Conservation (phyloP, 1,140 invertebrate species). For the Penaeus chinensis region DNA sequence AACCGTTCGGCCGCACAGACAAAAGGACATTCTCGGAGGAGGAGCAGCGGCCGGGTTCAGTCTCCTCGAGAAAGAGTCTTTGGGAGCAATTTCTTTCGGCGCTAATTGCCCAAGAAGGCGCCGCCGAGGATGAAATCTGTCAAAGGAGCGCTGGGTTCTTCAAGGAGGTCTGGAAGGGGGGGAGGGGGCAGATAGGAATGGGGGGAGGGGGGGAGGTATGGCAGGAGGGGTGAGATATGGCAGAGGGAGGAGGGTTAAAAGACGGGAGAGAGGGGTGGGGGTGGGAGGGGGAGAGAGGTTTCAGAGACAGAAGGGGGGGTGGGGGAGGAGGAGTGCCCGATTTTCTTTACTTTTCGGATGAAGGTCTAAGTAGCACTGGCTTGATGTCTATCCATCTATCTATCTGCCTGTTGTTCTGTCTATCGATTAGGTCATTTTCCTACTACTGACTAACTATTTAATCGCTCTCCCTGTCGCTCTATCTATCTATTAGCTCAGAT, state of each 20-base stretch:
- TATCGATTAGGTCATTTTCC: no score
- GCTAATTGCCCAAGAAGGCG: no score
- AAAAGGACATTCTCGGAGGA: no score
- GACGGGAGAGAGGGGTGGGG: background rate
- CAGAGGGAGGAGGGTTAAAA: background rate
- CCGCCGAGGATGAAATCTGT: no score
- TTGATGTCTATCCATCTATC: background rate
- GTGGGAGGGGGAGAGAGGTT: no score
- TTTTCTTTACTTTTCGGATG: conserved; percentile 5
- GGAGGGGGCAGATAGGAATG: background rate
- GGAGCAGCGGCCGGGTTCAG: no score
- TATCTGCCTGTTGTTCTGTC: background rate
- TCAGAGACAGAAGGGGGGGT: background rate
- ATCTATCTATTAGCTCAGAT: background rate
- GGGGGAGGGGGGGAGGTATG: no score
- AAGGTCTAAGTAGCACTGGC: background rate
- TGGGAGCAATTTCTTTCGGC: no score
- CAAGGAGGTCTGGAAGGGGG: background rate
- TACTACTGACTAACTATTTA: background rate
- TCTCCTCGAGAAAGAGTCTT: no score
- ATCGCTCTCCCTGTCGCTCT: background rate
- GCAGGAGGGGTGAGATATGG: background rate
- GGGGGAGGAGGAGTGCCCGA: background rate
- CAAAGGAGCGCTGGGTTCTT: no score
- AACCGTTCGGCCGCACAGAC: no score